These are phyloP conservation scores for Proteles cristata DNA, from an alignment of 2,113 vertebrate species.

Conservation along the genomic window DNA sequence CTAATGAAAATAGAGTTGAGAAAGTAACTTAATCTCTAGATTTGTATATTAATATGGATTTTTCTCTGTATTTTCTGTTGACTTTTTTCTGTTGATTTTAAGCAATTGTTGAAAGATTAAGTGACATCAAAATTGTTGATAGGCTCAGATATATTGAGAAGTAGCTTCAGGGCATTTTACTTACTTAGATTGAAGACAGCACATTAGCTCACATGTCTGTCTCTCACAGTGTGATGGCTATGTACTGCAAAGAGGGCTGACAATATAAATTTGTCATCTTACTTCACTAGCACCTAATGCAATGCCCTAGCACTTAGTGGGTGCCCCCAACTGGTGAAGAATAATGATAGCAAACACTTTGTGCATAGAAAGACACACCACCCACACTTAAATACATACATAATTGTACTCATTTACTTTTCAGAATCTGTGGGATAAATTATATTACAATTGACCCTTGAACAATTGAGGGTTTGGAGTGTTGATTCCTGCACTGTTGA, in stretches of 20 bases:
- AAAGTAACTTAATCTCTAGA: conserved; percentile 4
- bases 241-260: background rate
- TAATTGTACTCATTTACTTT: conserved; percentile 39
- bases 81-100: conserved; percentile 29
- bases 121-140: conserved; percentile 51
- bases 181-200: background rate
- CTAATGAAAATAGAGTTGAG: conserved; percentile 45
- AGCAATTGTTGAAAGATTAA: conserved; percentile 54
- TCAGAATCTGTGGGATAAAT: conserved; percentile 9
- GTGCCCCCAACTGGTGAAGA: background rate
- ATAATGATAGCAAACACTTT: conserved; percentile 6
- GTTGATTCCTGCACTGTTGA: background rate
- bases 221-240: background rate
- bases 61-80: background rate
- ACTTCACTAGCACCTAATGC: background rate
- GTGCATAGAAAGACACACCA: background rate
- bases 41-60: conserved; percentile 11
- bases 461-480: background rate
- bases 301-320: background rate
- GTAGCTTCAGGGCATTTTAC: conserved; percentile 46
- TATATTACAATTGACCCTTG: background rate
- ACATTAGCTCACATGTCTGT: background rate
- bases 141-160: conserved; percentile 46
- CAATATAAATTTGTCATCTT: background rate
- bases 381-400: background rate